Conservation (phyloP, 2,113 vertebrate species). For the Rynchops niger region DNA sequence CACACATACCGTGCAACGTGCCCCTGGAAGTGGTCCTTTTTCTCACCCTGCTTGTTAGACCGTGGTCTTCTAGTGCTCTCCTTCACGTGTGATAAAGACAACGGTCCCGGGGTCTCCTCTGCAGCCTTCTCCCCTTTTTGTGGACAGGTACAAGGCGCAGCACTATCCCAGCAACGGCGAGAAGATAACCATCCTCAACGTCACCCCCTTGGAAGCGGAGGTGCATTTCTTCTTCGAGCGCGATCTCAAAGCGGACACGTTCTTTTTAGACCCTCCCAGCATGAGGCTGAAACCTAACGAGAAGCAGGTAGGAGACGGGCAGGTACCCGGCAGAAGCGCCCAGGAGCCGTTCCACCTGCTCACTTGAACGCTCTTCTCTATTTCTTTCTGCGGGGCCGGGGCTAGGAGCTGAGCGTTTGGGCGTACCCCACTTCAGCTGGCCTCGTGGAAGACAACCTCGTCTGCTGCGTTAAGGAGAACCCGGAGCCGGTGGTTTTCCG, state of each 20-base stretch:
- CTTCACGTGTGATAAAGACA: fast-evolving
- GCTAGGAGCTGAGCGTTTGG: slow-evolving; percentile 84
- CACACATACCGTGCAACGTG: fast-evolving
- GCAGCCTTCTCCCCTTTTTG: background rate
- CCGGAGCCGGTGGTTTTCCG: slow-evolving; percentile 78
- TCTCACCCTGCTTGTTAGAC: background rate
- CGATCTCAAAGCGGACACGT: slow-evolving; percentile 81
- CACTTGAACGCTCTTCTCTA: background rate
- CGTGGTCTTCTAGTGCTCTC: background rate
- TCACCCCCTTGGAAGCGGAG: slow-evolving; percentile 75
- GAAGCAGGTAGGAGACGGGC: slow-evolving; percentile 76
- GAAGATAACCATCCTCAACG: slow-evolving; percentile 82
- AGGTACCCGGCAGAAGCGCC: fast-evolving
- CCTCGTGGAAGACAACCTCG: slow-evolving; percentile 81
- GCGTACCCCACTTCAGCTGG: slow-evolving; percentile 86
- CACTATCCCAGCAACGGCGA: slow-evolving; percentile 81
- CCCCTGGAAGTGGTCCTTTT: background rate
- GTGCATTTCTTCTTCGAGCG: slow-evolving; percentile 81
- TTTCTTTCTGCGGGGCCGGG: background rate
- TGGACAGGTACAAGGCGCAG: slow-evolving; percentile 83
- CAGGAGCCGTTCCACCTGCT: background rate
- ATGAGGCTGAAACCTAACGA: slow-evolving; percentile 83
- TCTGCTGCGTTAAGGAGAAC: slow-evolving; percentile 86
- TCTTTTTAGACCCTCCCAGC: slow-evolving; percentile 82
- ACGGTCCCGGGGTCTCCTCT: background rate